These are phyloP conservation scores for Biston stratarius DNA, from an alignment of 2,888 invertebrate species.

Conservation along the genomic window DNA sequence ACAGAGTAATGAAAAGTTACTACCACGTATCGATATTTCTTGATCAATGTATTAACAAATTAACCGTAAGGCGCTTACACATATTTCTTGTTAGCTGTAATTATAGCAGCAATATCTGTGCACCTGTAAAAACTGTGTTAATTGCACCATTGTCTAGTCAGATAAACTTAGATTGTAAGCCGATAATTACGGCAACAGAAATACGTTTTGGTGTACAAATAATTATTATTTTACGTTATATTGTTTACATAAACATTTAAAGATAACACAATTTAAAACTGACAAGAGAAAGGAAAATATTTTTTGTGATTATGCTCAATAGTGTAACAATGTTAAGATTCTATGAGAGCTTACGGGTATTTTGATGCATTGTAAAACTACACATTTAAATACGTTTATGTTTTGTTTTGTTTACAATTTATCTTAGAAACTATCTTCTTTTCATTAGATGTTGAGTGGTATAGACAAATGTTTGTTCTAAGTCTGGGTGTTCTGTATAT, in stretches of 20 bases:
- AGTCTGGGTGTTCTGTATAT: too few relatives aligned
- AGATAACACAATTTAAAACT: constrained; percentile 30
- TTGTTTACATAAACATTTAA: constrained; percentile 41
- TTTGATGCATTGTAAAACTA: constrained; percentile 22
- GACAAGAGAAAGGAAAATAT: constrained; percentile 34
- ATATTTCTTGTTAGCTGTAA: constrained; percentile 38
- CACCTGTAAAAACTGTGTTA: constrained; percentile 41
- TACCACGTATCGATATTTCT: constrained; percentile 37
- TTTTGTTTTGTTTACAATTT: constrained; percentile 1
- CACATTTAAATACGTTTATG: constrained; percentile 5
- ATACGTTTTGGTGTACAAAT: constrained; percentile 37
- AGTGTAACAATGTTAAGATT: constrained; percentile 21
- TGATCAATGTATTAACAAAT: constrained; percentile 67
- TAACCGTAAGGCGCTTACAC: constrained; percentile 57
- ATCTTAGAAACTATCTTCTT: neutral
- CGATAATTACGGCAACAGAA: constrained; percentile 39
- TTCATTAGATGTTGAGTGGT: too few relatives aligned
- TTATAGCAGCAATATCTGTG: constrained; percentile 23
- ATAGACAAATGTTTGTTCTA: too few relatives aligned
- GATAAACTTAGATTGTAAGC: constrained; percentile 15
- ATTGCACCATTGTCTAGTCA: constrained; percentile 29
- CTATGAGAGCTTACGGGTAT: constrained; percentile 18
- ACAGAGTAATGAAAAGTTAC: constrained; percentile 23
- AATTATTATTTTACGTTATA: constrained; percentile 38
- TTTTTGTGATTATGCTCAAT: constrained; percentile 20